Base-by-base conservation (phyloP, 2,797 vertebrate species). In the Furcifer pardalis region DNA sequence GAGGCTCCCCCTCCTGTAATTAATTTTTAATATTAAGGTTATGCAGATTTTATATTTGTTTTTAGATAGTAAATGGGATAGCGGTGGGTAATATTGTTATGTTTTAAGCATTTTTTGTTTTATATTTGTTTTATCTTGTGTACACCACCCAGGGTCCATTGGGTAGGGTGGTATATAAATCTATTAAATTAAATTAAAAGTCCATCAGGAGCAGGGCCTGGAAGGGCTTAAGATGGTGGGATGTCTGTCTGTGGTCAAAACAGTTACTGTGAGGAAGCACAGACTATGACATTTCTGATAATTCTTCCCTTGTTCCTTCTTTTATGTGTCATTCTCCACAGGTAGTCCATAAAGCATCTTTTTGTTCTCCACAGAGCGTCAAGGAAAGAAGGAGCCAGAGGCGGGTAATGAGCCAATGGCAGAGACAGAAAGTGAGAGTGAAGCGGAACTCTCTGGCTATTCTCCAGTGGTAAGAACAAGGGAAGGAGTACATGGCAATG, bases 351-450 rank as follows among this genome's bases (percentile, higher is more conserved):
- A n/a, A 42, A 25, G 17, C 44, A 86, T 79, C 89, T 87, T 12
- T 76, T 90, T 56, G 80, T 89, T 6, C 82, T 77, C 73, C 4
- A 15, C 15, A 97, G 96, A 95, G 88, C 95, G 96, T 40, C 96
- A 96, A 81, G 94, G 88, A 77, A 98, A 97, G 95, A 98, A 95
- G 5, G 97, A 97, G 89, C 87, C 95, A 42, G 96, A 97, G n/a
- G 97, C 96, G 35, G 97, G 97, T 1, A 97, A 97, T 46, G 98
- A 98, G 82, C 97, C 97, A 5, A 95, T 97, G 88, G 98, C 98
- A 0, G 99, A 99, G 92, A 99, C 98, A 0, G 99, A 99, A 94
- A 99, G 98, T 0, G 99, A 99, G 92, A 99, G 98, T 0, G 99
- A 99, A 90, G 98, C 98, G 85, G 98, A 99, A 92, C 96, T 99